Conservation (phyloP, 2,797 vertebrate genomes). For the Dallia pectoralis region DNA sequence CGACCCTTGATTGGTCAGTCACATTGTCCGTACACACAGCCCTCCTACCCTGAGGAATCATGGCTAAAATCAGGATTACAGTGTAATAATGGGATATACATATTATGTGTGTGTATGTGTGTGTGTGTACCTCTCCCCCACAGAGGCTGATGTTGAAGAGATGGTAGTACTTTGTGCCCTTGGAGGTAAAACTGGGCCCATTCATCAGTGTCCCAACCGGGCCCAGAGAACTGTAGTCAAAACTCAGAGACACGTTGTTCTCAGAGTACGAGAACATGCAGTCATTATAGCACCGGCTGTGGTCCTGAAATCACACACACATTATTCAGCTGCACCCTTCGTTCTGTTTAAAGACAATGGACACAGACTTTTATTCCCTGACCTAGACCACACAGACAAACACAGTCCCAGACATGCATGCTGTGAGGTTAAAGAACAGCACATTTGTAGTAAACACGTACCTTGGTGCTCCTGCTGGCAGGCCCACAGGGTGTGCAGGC, state of each 20-base stretch:
- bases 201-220: slow-evolving; percentile 85
- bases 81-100: not conserved
- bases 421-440: not conserved
- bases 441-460: slow-evolving; percentile 14
- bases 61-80: not conserved
- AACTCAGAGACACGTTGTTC: slow-evolving; percentile 83
- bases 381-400: slow-evolving; percentile 7
- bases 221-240: slow-evolving; percentile 85
- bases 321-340: not conserved
- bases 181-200: slow-evolving; percentile 94
- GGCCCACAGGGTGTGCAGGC: slow-evolving; percentile 91
- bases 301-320: slow-evolving; percentile 76
- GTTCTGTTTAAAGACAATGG: too few relatives aligned
- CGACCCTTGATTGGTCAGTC: slow-evolving; percentile 84
- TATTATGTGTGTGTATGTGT: not conserved
- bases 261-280: slow-evolving; percentile 81
- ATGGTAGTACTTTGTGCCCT: slow-evolving; percentile 96
- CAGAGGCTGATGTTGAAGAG: slow-evolving; percentile 96
- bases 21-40: slow-evolving; percentile 91
- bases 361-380: not conserved
- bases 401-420: not conserved
- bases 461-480: slow-evolving; percentile 86
- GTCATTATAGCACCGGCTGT: slow-evolving; percentile 90
- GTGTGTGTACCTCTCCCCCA: slow-evolving; percentile 81
- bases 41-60: slow-evolving; percentile 72